Percentiles rank a stretch among this genome's conserved stretches.
Conservation (phyloP, 2,113 vertebrate genomes). For the Dicentrarchus labrax region DNA sequence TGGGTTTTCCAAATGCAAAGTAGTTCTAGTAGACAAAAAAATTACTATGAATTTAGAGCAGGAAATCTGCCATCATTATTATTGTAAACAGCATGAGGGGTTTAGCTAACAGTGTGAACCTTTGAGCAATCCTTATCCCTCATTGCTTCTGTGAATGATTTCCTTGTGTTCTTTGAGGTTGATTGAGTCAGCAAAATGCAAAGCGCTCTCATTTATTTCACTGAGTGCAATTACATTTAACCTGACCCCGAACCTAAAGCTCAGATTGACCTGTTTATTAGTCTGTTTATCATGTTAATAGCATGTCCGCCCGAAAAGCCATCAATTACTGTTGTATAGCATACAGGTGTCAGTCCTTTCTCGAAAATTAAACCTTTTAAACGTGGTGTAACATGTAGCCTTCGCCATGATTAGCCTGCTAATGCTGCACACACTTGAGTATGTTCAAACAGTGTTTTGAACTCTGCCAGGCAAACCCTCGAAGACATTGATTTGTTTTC, state of each 20-base stretch:
- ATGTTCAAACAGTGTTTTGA: conserved; percentile 40
- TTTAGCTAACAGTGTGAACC: not conserved
- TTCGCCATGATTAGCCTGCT: conserved; percentile 40
- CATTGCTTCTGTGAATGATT: conserved; percentile 2
- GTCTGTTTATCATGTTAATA: conserved; percentile 45
- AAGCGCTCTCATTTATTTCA: conserved; percentile 23
- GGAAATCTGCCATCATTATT: not conserved
- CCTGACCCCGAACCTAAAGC: not conserved
- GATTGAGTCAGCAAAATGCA: conserved; percentile 15
- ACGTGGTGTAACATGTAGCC: conserved; percentile 16
- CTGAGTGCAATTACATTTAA: conserved; percentile 25
- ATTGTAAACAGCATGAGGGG: not conserved
- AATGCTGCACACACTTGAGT: conserved; percentile 24
- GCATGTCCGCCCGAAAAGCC: conserved; percentile 1
- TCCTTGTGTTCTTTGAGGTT: not conserved
- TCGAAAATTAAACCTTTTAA: conserved; percentile 19
- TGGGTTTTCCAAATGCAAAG: too few species aligned
- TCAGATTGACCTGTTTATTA: conserved; percentile 34
- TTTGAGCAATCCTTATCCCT: not conserved
- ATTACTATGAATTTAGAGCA: not conserved
- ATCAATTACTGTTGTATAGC: conserved; percentile 42
- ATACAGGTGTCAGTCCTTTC: not conserved
- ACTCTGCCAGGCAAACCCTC: conserved; percentile 31
- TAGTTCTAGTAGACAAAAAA: not conserved
- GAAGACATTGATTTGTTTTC: conserved; percentile 54